Base-by-base conservation (phyloP, 2,797 vertebrate genomes). In the Sciurus vulgaris region DNA sequence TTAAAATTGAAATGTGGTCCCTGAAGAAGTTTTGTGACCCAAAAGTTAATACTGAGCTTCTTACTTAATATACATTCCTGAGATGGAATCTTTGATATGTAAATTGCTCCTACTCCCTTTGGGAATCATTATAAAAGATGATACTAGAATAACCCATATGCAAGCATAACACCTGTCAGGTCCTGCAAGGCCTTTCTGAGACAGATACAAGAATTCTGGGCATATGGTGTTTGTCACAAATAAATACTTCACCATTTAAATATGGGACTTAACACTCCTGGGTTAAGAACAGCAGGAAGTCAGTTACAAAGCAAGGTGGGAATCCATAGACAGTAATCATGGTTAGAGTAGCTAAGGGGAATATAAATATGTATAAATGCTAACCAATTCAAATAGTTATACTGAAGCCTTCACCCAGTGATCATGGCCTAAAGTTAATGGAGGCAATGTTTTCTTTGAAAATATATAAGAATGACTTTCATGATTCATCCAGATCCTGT, bases 111-210 rank as follows among this genome's bases (percentile, higher is more conserved):
- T 14, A 44, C 3, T 92, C 65, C 65, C 74, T 94, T 88, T 65
- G 90, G 83, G 83, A 92, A 93, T 95, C 90, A 90, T 96, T 95
- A 89, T 22, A 30, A 89, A 86, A 91, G 63, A 96, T 95, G 51
- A 94, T 86, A 18, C 17, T 49, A 89, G 51, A 92, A 95, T 30
- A 88, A 89, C 65, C 70, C 10, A 9, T 78, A 82, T 41, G 28
- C 22, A 93, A 41, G 61, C 47, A 78, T 0, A 10, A 28, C 70
- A 89, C 83, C 78, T 96, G 87, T 91, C 95, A 92, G 65, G 65
- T 76, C 63, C 77, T 96, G 22, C 24, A 94, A 95, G 65, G 24
- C 33, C 65, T 95, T 15, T 81, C 33, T 69, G 79, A 2, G 7
- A 83, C 3, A 86, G 56, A 70, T 67, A 90, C 2, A 56, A 78